Evolutionary conservation across 2,113 vertebrate species (phyloP).

Genomic region (Circaetus cinerascens): DNA sequence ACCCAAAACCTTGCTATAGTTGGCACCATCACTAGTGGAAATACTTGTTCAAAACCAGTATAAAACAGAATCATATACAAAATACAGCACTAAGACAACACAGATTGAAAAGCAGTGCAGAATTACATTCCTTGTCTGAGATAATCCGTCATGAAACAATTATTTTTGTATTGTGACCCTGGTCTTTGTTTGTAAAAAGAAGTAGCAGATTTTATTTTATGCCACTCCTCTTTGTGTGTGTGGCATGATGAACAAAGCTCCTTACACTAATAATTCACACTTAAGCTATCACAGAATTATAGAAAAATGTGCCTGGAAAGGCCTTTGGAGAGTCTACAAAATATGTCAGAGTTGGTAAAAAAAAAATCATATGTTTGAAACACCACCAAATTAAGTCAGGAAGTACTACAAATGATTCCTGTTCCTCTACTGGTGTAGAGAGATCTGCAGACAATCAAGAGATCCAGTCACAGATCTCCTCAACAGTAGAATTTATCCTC

Average conservation of each 20-base stretch:
- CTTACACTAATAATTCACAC: not conserved
- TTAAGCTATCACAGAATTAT: not conserved
- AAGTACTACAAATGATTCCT: not conserved
- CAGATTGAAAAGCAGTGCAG: not conserved
- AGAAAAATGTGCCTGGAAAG: not conserved
- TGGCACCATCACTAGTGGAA: not conserved
- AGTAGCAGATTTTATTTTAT: not conserved
- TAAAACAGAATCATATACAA: not conserved
- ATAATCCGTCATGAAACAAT: not conserved
- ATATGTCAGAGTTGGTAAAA: not conserved
- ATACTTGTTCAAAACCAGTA: not conserved
- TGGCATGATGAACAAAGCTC: not conserved
- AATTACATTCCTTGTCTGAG: not conserved
- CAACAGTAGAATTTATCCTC: conserved; percentile 51
- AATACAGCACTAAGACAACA: not conserved
- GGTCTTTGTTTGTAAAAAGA: not conserved
- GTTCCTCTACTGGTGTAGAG: not conserved
- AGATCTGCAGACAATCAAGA: conserved; percentile 29
- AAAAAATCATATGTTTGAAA: not conserved
- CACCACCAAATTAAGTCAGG: not conserved
- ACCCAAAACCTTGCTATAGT: not conserved
- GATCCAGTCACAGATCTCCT: conserved; percentile 22
- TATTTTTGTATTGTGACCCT: not conserved
- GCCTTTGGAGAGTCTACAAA: not conserved
- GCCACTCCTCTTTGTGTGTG: not conserved